Evolutionary conservation across 2,888 invertebrate genomes (phyloP).

Genomic region (Euzophera pinguis): DNA sequence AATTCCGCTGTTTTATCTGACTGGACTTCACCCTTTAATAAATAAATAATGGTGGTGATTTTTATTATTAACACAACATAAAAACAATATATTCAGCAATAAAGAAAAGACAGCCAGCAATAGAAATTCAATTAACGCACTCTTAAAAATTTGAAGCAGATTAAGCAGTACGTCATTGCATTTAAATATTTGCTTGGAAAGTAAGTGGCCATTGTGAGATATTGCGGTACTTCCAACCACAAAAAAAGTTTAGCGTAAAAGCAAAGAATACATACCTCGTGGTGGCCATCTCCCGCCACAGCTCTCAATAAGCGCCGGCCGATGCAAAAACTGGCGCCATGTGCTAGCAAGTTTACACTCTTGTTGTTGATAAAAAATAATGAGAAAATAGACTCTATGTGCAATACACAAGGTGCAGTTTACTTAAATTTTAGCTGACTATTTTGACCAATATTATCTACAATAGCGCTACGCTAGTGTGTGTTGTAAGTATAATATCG

Average conservation of each 20-base stretch:
- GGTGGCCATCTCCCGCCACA: conserved; percentile 24
- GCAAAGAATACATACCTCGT: conserved; percentile 45
- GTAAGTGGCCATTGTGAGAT: conserved; percentile 33
- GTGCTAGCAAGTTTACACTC: conserved; percentile 22
- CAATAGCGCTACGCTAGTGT: neutral
- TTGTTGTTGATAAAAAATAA: conserved; percentile 18
- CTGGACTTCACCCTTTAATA: no score
- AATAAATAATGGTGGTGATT: no score
- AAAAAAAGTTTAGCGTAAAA: conserved; percentile 24
- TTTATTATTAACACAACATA: no score
- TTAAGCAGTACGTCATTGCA: conserved; percentile 3
- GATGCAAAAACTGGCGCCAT: conserved; percentile 41
- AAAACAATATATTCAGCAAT: no score
- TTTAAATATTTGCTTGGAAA: conserved; percentile 18
- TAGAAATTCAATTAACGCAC: neutral
- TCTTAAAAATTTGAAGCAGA: neutral
- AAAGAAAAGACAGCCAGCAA: neutral
- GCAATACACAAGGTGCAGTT: neutral
- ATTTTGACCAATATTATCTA: neutral
- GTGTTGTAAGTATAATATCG: neutral
- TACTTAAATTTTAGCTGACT: neutral
- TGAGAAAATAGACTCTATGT: conserved; percentile 13
- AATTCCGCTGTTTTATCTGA: no score
- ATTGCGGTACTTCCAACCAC: conserved; percentile 29
- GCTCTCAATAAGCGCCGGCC: conserved; percentile 29